Base-by-base conservation (phyloP, 1,140 invertebrate genomes). In the Tyrophagus putrescentiae region DNA sequence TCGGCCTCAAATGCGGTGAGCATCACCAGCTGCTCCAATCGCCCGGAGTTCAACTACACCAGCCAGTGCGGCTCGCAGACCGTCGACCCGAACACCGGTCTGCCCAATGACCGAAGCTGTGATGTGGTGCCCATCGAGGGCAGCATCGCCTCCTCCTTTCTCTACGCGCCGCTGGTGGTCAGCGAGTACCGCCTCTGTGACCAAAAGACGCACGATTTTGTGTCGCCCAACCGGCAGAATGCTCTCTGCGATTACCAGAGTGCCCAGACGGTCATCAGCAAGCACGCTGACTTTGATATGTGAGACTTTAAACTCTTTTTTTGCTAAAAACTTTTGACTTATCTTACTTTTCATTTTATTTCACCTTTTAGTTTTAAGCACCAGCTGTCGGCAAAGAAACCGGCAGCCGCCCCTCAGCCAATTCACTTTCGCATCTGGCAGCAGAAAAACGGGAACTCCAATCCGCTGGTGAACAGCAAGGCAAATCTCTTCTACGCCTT, bases 201-300 rank as follows among this genome's bases (percentile, higher is more conserved):
- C 65, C 72, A 75, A 34, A 71, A 72, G 4, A 70, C 74, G 25
- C 71, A 73, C 11, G 77, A 82, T 67, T 68, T 72, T 23, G 74
- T 76, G 56, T 77, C 79, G 1, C 81, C 80, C 0, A 82, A 79
- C n/a, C 80, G 80, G 67, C 82, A 83, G 33, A 83, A 83, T 70
- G 70, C 76, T 18, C 70, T 82, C 16, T 83, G 82, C 66, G 68
- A 76, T 50, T 73, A 78, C 39, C 71, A 74, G 34, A 80, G 78
- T 64, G 75, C 77, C 3, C 75, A 77, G 68, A 79, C 82, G 60
- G 76, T 83, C 33, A 80, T 83, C 59, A 66, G 72, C 18, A 71
- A 71, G 60, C 79, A 82, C 69, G 29, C 65, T 3, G 81, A 83
- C 65, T 82, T 82, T 62, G 27, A 54, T 18, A 32, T 16, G 52